Percentiles rank a stretch among this genome's conserved stretches.
Conservation (phyloP, 2,113 vertebrate species). For the Prionailurus bengalensis region DNA sequence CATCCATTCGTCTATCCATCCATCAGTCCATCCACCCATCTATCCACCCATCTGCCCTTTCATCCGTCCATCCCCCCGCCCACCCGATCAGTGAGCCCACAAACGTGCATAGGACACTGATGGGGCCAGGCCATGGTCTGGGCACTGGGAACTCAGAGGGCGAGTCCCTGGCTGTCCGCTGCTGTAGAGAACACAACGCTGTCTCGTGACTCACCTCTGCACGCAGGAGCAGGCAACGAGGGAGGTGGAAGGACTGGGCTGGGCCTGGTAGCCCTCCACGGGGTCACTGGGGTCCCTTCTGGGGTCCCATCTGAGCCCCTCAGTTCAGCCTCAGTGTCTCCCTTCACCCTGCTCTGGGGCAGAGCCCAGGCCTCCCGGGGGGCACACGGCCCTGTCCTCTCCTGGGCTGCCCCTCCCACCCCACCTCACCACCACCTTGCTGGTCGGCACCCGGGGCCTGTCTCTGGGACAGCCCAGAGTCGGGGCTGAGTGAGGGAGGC, state of each 20-base stretch:
- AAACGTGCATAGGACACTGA: fast-evolving
- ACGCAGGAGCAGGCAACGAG: neutral
- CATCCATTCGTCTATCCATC: neutral
- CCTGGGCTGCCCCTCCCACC: neutral
- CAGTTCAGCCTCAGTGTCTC: neutral
- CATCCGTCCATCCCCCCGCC: neutral
- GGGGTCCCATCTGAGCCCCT: neutral
- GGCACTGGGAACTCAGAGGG: neutral
- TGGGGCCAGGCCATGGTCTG: neutral
- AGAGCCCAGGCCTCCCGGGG: neutral
- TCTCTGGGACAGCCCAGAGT: neutral
- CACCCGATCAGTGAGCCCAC: fast-evolving
- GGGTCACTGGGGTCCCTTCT: neutral
- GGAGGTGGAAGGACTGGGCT: neutral
- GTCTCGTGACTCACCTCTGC: fast-evolving
- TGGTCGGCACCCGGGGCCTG: neutral
- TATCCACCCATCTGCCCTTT: neutral
- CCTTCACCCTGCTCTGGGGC: neutral
- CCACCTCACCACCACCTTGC: fast-evolving
- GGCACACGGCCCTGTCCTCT: neutral
- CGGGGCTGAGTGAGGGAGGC: too few species aligned
- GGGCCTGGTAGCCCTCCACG: neutral
- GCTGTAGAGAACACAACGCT: neutral
- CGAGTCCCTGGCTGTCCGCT: neutral
- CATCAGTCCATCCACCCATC: too few species aligned